phyloP scores from a whole-genome alignment of 2,797 vertebrate species.

The Eulemur coronatus region DNA sequence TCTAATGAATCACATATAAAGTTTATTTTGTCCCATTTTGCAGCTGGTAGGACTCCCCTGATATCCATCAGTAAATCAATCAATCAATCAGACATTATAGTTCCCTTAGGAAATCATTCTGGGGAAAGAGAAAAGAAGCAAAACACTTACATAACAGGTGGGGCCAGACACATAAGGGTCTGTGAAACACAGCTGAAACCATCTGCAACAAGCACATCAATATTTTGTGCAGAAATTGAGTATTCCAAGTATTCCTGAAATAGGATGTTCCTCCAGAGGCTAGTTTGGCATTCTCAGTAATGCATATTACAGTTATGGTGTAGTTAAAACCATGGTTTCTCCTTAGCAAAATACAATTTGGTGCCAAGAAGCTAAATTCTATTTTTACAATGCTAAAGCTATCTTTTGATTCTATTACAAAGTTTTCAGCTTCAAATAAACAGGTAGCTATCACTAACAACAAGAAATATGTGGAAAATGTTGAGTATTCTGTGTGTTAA shows the following conservation, averaged over 20 bases:
- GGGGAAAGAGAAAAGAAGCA: neutral
- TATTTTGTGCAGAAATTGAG: neutral
- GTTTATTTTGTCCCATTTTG: constrained; percentile 26
- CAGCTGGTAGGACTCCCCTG: neutral
- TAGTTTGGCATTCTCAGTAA: constrained; percentile 22
- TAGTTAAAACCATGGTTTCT: constrained; percentile 45
- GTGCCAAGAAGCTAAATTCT: constrained; percentile 29
- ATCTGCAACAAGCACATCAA: neutral
- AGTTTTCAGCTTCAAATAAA: constrained; percentile 13
- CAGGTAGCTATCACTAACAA: neutral
- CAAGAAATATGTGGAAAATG: neutral
- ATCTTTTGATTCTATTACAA: constrained; percentile 21
- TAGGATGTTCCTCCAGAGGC: constrained; percentile 14
- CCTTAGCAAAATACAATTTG: constrained; percentile 37
- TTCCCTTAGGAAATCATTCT: neutral
- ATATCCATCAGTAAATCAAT: constrained; percentile 9
- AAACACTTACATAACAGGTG: constrained; percentile 2
- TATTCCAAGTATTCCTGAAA: constrained; percentile 33
- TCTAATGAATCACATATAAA: neutral
- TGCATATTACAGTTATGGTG: constrained; percentile 24
- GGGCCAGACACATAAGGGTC: neutral
- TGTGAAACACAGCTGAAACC: neutral
- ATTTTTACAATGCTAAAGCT: constrained; percentile 46
- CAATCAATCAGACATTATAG: constrained; percentile 15
- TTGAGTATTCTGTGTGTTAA: neutral